A percentile compares a stretch with the other conserved stretches of the same genome.
These are phyloP conservation scores for Dugesia japonica DNA, from an alignment of 2,888 invertebrate genomes.

Conservation along the genomic window DNA sequence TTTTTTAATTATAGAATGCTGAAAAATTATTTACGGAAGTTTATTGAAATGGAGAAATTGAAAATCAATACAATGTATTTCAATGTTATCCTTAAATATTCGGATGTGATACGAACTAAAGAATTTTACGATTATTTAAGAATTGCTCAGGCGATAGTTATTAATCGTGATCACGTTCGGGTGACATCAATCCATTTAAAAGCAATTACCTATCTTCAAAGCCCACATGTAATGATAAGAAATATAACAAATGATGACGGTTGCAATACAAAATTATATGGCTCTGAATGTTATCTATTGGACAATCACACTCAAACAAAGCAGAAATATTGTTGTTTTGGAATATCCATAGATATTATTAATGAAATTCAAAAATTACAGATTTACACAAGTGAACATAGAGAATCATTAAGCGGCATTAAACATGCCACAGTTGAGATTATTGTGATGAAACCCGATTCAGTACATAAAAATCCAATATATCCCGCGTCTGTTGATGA, in stretches of 20 bases:
- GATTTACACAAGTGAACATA: not conserved
- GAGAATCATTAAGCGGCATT: not conserved
- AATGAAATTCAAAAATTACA: not conserved
- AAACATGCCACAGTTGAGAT: not conserved
- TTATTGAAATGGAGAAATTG: not conserved
- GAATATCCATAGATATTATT: not conserved
- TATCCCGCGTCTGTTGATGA: not conserved
- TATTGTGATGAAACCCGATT: not conserved
- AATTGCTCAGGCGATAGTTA: not conserved
- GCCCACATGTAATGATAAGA: constrained; percentile 7
- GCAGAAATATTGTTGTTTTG: not conserved
- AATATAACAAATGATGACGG: not conserved
- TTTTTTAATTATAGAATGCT: not conserved
- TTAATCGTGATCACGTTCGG: not conserved
- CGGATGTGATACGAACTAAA: not conserved
- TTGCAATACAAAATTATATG: not conserved
- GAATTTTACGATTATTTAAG: not conserved
- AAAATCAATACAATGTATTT: not conserved
- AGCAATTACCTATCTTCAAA: not conserved
- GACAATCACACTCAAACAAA: not conserved
- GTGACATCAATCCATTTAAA: not conserved
- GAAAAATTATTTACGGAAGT: not conserved
- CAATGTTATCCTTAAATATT: not conserved
- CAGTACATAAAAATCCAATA: not conserved
- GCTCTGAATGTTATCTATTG: not conserved